These are phyloP conservation scores for Burhinus oedicnemus DNA, from an alignment of 2,113 vertebrate genomes.

Conservation along the genomic window DNA sequence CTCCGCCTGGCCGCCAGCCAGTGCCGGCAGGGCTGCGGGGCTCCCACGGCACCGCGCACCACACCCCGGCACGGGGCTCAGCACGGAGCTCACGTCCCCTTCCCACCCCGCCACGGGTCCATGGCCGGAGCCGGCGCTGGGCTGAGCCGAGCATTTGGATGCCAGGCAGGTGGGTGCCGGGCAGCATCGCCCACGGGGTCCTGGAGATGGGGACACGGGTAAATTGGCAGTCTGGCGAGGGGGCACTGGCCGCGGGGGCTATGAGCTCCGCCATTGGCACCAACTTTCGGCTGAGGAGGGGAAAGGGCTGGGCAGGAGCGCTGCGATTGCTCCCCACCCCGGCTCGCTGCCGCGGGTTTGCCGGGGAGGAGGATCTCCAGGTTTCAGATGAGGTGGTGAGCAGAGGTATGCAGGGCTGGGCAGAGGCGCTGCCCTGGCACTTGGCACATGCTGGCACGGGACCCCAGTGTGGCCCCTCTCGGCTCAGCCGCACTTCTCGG, in stretches of 20 bases:
- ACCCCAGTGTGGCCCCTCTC: neutral
- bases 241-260: too few relatives aligned
- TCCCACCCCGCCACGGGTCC: fast-evolving
- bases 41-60: neutral
- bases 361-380: neutral
- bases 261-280: neutral
- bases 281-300: neutral
- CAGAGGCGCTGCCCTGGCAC: neutral
- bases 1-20: neutral
- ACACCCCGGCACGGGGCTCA: neutral
- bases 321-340: neutral
- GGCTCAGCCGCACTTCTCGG: fast-evolving
- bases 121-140: neutral
- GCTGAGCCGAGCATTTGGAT: neutral
- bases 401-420: neutral
- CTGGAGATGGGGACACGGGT: neutral
- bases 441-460: neutral
- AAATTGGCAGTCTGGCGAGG: neutral
- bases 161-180: neutral
- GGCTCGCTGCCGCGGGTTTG: fast-evolving
- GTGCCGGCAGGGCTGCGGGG: fast-evolving
- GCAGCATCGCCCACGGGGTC: fast-evolving
- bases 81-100: neutral
- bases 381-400: fast-evolving
- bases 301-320: neutral